Percentiles rank a stretch among this genome's conserved stretches.
These are phyloP conservation scores for Lasioglossum villosulum DNA, from an alignment of 2,888 invertebrate genomes.

Conservation along the genomic window DNA sequence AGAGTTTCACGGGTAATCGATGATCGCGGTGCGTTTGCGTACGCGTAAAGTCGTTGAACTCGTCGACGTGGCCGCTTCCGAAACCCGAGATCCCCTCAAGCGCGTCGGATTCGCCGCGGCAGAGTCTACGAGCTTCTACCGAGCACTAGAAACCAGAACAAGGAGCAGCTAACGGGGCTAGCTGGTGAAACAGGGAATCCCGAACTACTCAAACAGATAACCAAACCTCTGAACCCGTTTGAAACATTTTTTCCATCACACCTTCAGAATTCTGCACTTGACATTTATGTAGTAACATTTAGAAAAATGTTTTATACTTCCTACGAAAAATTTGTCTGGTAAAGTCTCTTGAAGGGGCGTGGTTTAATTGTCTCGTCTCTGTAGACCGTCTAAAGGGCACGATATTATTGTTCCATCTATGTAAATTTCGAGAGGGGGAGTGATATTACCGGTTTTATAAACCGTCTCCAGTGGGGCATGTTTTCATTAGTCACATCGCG, in stretches of 20 bases:
- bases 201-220: not conserved
- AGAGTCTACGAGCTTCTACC: not conserved
- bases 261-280: not conserved
- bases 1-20: slow-evolving; percentile 15
- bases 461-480: not conserved
- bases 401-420: not conserved
- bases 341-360: not conserved
- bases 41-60: slow-evolving; percentile 22
- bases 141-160: not conserved
- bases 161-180: not conserved
- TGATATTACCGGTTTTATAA: not conserved
- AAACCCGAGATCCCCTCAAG: not conserved
- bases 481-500: not conserved
- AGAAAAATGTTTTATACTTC: not conserved
- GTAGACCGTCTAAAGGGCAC: not conserved
- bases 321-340: not conserved
- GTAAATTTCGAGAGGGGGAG: not conserved
- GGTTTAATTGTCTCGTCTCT: not conserved
- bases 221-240: not conserved
- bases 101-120: not conserved
- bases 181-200: not conserved
- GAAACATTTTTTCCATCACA: not conserved
- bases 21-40: slow-evolving; percentile 27
- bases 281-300: not conserved
- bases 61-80: slow-evolving; percentile 5